These are phyloP conservation scores for Streblospio benedicti DNA, from an alignment of 1,140 invertebrate genomes.

Conservation along the genomic window DNA sequence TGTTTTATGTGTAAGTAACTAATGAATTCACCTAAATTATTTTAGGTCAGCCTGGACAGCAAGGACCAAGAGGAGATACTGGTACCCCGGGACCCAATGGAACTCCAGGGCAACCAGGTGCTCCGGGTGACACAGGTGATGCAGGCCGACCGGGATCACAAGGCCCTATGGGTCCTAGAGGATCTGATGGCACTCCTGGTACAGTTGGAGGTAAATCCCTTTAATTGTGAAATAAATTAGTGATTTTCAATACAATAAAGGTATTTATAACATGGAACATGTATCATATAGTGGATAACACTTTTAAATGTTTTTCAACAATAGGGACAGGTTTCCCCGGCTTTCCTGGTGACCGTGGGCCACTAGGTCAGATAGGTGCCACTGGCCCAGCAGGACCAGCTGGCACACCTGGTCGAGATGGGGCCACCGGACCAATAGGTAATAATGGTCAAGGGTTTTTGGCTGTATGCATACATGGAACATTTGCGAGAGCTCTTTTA, in stretches of 20 bases:
- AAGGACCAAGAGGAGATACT: neutral
- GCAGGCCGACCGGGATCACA: constrained; percentile 2
- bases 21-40: no score
- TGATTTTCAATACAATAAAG: constrained; percentile 6
- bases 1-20: no score
- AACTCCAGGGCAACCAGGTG: constrained; percentile 52
- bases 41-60: no score
- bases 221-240: constrained; percentile 5
- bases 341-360: constrained; percentile 66
- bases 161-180: constrained; percentile 38
- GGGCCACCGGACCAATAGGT: neutral
- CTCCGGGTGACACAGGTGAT: constrained; percentile 22
- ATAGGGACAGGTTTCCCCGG: constrained; percentile 51
- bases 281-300: no score
- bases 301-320: constrained; percentile 27
- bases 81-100: constrained; percentile 33
- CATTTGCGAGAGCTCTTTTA: no score
- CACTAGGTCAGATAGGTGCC: constrained; percentile 52
- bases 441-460: neutral
- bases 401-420: constrained; percentile 51
- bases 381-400: constrained; percentile 18
- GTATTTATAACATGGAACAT: no score
- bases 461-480: no score
- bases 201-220: neutral
- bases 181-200: constrained; percentile 24